Evolutionary conservation across 1,140 invertebrate species (phyloP).

Genomic region (Uloborus diversus): DNA sequence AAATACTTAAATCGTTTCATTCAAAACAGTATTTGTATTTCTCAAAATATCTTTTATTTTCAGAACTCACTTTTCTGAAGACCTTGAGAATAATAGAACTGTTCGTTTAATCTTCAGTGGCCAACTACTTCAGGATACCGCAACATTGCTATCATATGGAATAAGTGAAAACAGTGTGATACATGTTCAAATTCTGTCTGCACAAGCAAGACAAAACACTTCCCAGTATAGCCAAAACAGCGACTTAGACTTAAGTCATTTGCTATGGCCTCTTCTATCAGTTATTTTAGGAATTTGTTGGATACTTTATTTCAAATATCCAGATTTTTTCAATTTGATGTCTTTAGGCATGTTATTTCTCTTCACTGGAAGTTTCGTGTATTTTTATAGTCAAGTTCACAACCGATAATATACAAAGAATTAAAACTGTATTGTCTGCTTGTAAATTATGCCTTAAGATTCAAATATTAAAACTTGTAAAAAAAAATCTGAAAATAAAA

Average conservation of each 20-base stretch:
- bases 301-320: constrained; percentile 71
- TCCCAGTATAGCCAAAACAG: constrained; percentile 67
- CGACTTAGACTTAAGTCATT: constrained; percentile 62
- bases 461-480: no score
- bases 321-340: constrained; percentile 72
- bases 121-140: constrained; percentile 79
- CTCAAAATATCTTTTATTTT: constrained; percentile 62
- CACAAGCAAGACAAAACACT: constrained; percentile 58
- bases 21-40: no score
- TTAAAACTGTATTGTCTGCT: constrained; percentile 64
- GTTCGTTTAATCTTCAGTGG: constrained; percentile 89
- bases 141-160: constrained; percentile 80
- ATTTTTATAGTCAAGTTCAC: background rate
- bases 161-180: constrained; percentile 87
- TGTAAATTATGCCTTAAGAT: no score
- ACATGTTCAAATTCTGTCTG: constrained; percentile 77
- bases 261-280: constrained; percentile 65
- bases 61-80: constrained; percentile 82
- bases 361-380: constrained; percentile 70
- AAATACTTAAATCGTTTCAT: no score
- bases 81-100: constrained; percentile 78
- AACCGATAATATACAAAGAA: background rate
- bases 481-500: no score
- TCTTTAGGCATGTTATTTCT: constrained; percentile 72
- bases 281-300: constrained; percentile 65